phyloP scores from a whole-genome alignment of 2,113 vertebrate genomes.

The Hippocampus abdominalis region DNA sequence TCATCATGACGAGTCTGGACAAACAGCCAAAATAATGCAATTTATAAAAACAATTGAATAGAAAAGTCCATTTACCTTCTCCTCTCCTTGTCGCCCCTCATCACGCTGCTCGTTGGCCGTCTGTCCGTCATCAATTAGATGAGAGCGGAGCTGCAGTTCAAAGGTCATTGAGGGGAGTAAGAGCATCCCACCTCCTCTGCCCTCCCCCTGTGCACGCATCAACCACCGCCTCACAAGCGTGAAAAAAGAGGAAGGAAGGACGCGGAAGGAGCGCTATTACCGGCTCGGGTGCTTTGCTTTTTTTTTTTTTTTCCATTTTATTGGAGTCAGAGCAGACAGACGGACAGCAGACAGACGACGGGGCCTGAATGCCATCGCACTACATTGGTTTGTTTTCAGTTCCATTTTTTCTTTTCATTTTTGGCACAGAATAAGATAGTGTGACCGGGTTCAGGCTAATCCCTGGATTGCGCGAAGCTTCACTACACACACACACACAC shows the following conservation, averaged over 20 bases:
- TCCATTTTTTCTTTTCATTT: constrained; percentile 4
- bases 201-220: constrained; percentile 1
- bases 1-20: background rate
- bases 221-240: background rate
- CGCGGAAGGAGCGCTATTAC: constrained; percentile 58
- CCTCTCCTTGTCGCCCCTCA: constrained; percentile 63
- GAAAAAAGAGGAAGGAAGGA: constrained; percentile 14
- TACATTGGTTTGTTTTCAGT: constrained; percentile 72
- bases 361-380: constrained; percentile 97
- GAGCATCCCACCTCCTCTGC: constrained; percentile 27
- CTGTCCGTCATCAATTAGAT: background rate
- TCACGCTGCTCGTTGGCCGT: background rate
- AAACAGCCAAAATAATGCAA: background rate
- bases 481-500: constrained; percentile 83
- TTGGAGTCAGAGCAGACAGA: constrained; percentile 83
- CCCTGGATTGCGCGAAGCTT: constrained; percentile 88
- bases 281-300: constrained; percentile 63
- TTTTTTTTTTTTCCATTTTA: constrained; percentile 83
- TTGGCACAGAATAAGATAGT: constrained; percentile 97
- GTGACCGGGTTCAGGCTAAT: constrained; percentile 79
- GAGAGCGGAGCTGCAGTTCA: constrained; percentile 16
- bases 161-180: constrained; percentile 38
- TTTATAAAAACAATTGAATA: background rate
- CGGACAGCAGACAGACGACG: constrained; percentile 54
- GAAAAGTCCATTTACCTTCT: constrained; percentile 47